Conservation (phyloP, 2,797 vertebrate genomes). For the Amniataba percoides region DNA sequence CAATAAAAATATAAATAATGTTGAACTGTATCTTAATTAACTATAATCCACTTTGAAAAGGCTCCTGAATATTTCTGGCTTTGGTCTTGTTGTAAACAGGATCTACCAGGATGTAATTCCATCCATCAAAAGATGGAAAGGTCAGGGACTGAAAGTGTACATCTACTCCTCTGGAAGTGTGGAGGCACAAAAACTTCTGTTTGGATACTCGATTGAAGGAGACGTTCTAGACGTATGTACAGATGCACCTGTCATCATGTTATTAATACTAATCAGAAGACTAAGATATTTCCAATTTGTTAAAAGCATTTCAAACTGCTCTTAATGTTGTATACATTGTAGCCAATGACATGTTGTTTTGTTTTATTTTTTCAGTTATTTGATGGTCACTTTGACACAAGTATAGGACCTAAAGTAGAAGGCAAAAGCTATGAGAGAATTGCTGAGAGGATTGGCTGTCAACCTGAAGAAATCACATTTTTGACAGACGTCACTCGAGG, state of each 20-base stretch:
- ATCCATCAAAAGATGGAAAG: conserved; percentile 92
- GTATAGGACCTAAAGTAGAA: conserved; percentile 93
- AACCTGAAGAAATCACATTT: conserved; percentile 93
- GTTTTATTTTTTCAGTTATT: conserved; percentile 86
- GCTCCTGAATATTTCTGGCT: background rate
- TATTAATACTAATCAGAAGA: background rate
- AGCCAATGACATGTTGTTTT: background rate
- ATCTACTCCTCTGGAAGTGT: conserved; percentile 97
- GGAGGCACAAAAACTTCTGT: conserved; percentile 96
- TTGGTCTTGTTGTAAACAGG: conserved; percentile 76
- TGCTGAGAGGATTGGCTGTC: conserved; percentile 90
- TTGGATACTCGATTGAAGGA: conserved; percentile 93
- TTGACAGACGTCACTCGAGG: conserved; percentile 93
- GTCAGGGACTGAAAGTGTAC: conserved; percentile 90
- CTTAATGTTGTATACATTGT: background rate
- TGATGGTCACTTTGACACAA: conserved; percentile 96
- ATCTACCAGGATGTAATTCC: conserved; percentile 94
- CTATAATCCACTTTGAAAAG: too few species aligned
- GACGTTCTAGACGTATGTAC: conserved; percentile 91
- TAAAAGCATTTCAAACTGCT: background rate
- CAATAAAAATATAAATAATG: background rate
- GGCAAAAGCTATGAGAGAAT: conserved; percentile 95
- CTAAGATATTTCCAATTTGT: background rate
- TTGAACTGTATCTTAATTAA: background rate
- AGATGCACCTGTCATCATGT: background rate